These are phyloP conservation scores for Fukomys damarensis DNA, from an alignment of 2,113 vertebrate species.

Conservation along the genomic window DNA sequence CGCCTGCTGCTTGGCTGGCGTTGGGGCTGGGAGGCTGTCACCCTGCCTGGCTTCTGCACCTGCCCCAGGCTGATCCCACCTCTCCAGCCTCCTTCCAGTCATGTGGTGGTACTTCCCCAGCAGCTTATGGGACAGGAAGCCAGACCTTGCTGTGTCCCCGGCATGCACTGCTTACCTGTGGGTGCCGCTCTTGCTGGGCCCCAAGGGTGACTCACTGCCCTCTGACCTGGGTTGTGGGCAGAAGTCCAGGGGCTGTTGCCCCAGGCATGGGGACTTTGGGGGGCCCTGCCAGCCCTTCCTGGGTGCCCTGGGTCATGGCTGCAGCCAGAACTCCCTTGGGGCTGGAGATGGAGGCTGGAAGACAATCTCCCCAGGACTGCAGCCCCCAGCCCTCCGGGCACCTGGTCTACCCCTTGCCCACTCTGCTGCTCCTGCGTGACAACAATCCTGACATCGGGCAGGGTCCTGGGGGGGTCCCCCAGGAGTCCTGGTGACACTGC, in stretches of 20 bases:
- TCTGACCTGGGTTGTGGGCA: neutral
- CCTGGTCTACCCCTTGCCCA: neutral
- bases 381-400: too few relatives aligned
- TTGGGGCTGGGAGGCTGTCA: fast-evolving
- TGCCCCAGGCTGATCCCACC: fast-evolving
- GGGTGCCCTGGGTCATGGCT: neutral
- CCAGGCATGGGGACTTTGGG: too few relatives aligned
- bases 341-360: neutral
- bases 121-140: neutral
- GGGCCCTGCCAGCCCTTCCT: fast-evolving
- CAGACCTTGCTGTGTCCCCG: neutral
- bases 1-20: fast-evolving
- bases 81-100: too few relatives aligned
- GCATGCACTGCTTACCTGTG: neutral
- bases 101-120: neutral
- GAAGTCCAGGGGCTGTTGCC: neutral
- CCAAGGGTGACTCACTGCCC: fast-evolving
- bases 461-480: neutral
- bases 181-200: fast-evolving
- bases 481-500: neutral
- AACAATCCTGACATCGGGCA: neutral
- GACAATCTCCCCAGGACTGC: neutral
- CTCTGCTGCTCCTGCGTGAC: neutral
- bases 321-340: neutral
- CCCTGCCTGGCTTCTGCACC: neutral